A percentile compares a stretch with the other conserved stretches of the same genome.
Evolutionary conservation across 37 sponge, comb jelly and placozoan genomes (phyloP).

Genomic region (Lycopodina hypogea): DNA sequence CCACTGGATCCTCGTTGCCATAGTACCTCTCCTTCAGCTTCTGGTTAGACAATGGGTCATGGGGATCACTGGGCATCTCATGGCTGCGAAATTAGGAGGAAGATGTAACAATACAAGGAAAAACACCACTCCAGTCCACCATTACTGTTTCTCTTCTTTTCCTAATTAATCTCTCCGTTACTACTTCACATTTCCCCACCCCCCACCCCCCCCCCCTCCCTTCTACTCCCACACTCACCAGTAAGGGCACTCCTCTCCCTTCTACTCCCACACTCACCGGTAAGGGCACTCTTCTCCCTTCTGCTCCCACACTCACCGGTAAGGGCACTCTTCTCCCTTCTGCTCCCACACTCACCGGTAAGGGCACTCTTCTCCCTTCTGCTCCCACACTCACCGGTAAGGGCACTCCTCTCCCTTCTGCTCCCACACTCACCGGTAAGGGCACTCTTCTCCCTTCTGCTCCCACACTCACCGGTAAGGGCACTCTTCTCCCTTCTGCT

Average conservation of each 20-base stretch:
- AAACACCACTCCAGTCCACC: not conserved
- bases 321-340: constrained; percentile 95
- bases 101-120: no score
- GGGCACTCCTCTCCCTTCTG: constrained; percentile 96
- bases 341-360: no score
- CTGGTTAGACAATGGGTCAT: constrained; percentile 93
- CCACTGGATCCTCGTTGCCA: constrained; percentile 95
- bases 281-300: constrained; percentile 95
- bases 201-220: not conserved
- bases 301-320: no score
- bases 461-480: constrained; percentile 91
- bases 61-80: constrained; percentile 97
- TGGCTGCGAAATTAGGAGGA: constrained; percentile 46
- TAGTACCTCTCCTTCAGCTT: constrained; percentile 96
- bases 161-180: not conserved
- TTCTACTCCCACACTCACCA: constrained; percentile 32
- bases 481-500: constrained; percentile 95
- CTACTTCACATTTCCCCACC: not conserved
- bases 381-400: no score
- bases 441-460: constrained; percentile 96
- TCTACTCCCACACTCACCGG: no score
- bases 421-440: constrained; percentile 88
- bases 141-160: no score
- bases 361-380: constrained; percentile 95
- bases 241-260: constrained; percentile 95